Base-by-base conservation (phyloP, 2,113 vertebrate genomes). In the Neolamprologus fasciatus region DNA sequence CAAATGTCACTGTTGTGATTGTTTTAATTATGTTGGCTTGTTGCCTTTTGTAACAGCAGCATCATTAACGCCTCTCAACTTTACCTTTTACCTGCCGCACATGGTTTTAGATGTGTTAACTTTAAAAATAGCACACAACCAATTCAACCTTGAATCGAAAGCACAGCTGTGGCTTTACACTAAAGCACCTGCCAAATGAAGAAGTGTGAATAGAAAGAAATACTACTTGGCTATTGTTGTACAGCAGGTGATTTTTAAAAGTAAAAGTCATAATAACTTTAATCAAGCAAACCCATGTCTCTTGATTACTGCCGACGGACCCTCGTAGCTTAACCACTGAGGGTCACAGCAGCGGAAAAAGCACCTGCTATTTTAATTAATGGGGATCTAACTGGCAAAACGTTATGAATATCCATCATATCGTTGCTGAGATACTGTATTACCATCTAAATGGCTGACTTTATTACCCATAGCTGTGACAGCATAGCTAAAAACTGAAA, bases 191-290 rank as follows among this genome's bases (percentile, higher is more conserved):
- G 2, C 11, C 33, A 73, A 42, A 82, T 51, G 3, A 58, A 85
- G 31, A 23, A 63, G 82, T 61, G 31, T 28, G 26, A 55, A 61
- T 50, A 53, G 76, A 17, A 47, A 89, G 23, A 14, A 55, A 84
- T 47, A 57, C 8, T n/a, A 80, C 19, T 16, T 21, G 63, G 31
- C 35, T 87, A 35, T 35, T 83, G 84, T 61, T 66, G 7, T 26
- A 17, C 9, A 68, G 42, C 28, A 17, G 13, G 51, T 33, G 31
- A 83, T 40, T 82, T 79, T 63, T 80, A 7, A 78, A 47, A 66
- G 31, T 80, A 81, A 86, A 91, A 92, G 90, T 88, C 23, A 86
- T 88, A 81, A 82, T 86, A 78, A 89, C 63, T 90, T 84, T 88
- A 83, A 91, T 92, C 82, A 93, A 91, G 55, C 54, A 81, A 51